A percentile compares a stretch with the other conserved stretches of the same genome.
Conservation (phyloP, 2,797 vertebrate species). For the Chloroceryle amazona region DNA sequence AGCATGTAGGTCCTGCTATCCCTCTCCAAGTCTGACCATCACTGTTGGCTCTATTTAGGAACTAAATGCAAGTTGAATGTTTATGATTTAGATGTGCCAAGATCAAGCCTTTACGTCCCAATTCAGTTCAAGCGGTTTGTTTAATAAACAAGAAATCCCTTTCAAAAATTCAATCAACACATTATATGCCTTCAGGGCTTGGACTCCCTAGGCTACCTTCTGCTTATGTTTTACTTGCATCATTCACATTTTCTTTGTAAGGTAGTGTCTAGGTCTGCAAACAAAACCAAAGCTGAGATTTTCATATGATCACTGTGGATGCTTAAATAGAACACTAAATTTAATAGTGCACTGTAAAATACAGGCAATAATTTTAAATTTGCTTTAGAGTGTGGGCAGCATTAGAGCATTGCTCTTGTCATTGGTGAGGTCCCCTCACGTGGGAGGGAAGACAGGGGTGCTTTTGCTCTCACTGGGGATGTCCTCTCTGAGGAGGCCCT, state of each 20-base stretch:
- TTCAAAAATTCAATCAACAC: background rate
- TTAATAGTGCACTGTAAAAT: background rate
- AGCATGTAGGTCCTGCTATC: background rate
- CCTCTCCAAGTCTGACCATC: background rate
- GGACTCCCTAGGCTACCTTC: background rate
- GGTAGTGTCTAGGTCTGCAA: background rate
- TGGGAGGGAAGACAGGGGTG: background rate
- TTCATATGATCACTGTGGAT: background rate
- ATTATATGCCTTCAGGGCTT: background rate
- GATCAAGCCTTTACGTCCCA: conserved; percentile 25
- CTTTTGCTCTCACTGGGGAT: accelerated
- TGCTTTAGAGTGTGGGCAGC: background rate
- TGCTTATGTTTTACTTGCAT: conserved; percentile 24
- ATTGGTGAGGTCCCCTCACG: accelerated
- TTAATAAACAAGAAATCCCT: conserved; percentile 45
- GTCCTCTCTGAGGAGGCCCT: background rate
- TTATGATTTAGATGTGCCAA: conserved; percentile 40
- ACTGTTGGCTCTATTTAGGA: background rate
- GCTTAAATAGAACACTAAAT: background rate
- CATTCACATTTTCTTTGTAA: background rate
- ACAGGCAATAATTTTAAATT: background rate
- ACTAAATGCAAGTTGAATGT: conserved; percentile 6
- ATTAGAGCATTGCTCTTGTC: background rate
- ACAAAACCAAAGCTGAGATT: background rate
- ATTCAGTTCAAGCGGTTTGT: conserved; percentile 27